phyloP scores from a whole-genome alignment of 2,888 invertebrate genomes.

The Schizotus pectinicornis region DNA sequence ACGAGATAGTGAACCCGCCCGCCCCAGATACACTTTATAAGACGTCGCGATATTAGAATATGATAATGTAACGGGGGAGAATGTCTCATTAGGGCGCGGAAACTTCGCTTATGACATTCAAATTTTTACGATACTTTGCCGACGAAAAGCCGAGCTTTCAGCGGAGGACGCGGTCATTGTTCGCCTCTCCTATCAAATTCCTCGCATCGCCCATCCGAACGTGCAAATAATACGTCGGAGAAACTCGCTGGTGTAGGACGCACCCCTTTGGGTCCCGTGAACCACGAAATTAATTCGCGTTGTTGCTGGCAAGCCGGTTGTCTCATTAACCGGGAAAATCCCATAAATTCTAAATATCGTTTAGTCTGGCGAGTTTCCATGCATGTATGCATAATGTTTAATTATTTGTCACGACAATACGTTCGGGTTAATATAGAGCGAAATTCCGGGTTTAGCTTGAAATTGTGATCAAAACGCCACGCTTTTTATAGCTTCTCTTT shows the following conservation, averaged over 20 bases:
- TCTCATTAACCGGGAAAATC: slow-evolving; percentile 24
- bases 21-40: too few relatives aligned
- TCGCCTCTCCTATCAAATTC: not conserved
- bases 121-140: not conserved
- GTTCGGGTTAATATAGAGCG: slow-evolving; percentile 13
- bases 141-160: not conserved
- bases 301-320: slow-evolving; percentile 22
- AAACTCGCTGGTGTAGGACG: not conserved
- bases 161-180: slow-evolving; percentile 2
- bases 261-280: slow-evolving; percentile 6
- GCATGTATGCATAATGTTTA: slow-evolving; percentile 24
- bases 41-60: slow-evolving; percentile 7
- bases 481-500: too few relatives aligned
- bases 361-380: slow-evolving; percentile 23
- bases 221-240: slow-evolving; percentile 1
- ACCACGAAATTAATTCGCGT: slow-evolving; percentile 19
- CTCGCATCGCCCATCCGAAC: not conserved
- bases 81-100: too few relatives aligned
- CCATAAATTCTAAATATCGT: slow-evolving; percentile 30
- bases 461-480: not conserved
- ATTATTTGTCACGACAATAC: slow-evolving; percentile 20
- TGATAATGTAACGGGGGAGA: not conserved
- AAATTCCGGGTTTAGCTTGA: slow-evolving; percentile 20
- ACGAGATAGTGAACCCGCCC: too few relatives aligned
- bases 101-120: too few relatives aligned